Percentiles rank a stretch among this genome's conserved stretches.
Conservation (phyloP, 2,888 invertebrate species). For the Andrena dorsata region DNA sequence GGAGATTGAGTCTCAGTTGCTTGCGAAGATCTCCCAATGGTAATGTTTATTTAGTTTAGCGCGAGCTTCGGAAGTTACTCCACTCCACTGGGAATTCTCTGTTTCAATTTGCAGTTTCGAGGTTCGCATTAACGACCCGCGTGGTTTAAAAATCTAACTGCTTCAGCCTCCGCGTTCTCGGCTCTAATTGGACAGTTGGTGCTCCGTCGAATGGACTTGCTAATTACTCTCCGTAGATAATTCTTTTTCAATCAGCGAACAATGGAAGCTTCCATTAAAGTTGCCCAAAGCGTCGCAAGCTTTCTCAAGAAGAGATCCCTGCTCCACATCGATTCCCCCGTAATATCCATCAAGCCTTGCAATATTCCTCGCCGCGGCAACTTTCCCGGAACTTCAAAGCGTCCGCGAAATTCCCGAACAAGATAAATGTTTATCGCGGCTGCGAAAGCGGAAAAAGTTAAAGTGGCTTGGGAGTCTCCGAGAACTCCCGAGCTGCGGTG, state of each 20-base stretch:
- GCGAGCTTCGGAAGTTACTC: no score
- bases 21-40: background rate
- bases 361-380: background rate
- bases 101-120: constrained; percentile 3
- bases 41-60: no score
- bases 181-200: constrained; percentile 17
- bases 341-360: background rate
- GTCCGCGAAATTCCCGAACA: constrained; percentile 44
- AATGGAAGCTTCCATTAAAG: background rate
- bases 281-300: background rate
- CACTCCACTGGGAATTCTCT: background rate
- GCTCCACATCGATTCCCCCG: background rate
- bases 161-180: constrained; percentile 6
- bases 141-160: background rate
- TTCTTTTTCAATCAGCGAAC: background rate
- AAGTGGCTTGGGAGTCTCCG: constrained; percentile 30
- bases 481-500: constrained; percentile 6
- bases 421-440: constrained; percentile 54
- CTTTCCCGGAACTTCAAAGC: constrained; percentile 1
- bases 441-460: constrained; percentile 48
- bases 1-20: constrained; percentile 2
- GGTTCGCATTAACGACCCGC: no score
- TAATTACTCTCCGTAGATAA: constrained; percentile 6
- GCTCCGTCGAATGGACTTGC: constrained; percentile 12
- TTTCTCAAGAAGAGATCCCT: background rate